phyloP scores from a whole-genome alignment of 2,888 invertebrate species.

The Drosophila pullipes region DNA sequence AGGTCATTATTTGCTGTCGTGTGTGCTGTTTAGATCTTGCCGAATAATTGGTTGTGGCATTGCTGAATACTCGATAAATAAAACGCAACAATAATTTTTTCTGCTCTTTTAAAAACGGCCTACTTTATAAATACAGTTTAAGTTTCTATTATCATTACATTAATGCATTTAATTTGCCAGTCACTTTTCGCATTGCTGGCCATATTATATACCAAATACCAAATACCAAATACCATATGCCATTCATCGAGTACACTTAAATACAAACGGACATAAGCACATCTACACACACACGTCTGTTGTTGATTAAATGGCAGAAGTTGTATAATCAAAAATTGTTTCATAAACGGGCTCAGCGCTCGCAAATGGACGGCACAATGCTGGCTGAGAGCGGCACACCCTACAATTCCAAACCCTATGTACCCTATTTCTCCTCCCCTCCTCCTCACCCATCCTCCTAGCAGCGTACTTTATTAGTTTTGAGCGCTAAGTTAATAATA shows the following conservation, averaged over 20 bases:
- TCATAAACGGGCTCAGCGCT: conserved; percentile 57
- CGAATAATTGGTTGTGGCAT: background rate
- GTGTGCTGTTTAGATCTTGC: background rate
- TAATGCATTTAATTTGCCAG: background rate
- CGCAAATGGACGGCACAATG: conserved; percentile 36
- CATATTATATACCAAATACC: conserved; percentile 38
- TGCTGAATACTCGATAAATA: background rate
- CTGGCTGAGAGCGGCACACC: conserved; percentile 27
- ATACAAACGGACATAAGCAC: conserved; percentile 24
- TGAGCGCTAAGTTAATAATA: conserved; percentile 75
- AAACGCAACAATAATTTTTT: background rate
- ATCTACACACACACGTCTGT: conserved; percentile 10
- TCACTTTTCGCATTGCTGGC: background rate
- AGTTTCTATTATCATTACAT: background rate
- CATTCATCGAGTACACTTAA: conserved; percentile 23
- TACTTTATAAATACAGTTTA: background rate
- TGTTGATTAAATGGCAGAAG: conserved; percentile 59
- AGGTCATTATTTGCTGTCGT: background rate
- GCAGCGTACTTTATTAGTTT: conserved; percentile 72
- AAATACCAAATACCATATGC: conserved; percentile 27
- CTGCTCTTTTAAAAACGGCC: too few relatives aligned
- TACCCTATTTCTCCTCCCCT: background rate
- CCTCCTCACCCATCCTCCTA: background rate
- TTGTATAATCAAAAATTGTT: conserved; percentile 71
- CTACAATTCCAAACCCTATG: conserved; percentile 2